Evolutionary conservation across 2,113 vertebrate species (phyloP).

Genomic region (Bufo bufo): DNA sequence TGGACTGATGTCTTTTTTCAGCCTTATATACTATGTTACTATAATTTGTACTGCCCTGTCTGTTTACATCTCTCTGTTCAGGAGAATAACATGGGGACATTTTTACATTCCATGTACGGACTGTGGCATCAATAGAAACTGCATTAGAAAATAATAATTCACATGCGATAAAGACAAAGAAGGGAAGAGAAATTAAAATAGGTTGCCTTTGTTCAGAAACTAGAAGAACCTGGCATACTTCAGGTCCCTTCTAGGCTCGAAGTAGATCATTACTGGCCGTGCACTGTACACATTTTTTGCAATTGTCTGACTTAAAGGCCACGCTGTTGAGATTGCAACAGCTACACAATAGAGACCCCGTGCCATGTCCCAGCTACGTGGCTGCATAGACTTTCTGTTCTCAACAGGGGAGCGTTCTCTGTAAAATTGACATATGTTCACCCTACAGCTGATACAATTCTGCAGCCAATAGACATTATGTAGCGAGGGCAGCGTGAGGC

Average conservation of each 20-base stretch:
- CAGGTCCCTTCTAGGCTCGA: background rate
- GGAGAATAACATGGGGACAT: background rate
- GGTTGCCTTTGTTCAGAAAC: background rate
- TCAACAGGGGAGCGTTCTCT: slow-evolving; percentile 14
- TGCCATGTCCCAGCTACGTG: background rate
- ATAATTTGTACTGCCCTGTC: background rate
- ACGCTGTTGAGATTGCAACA: background rate
- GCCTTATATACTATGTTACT: too few species aligned
- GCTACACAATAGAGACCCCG: slow-evolving; percentile 31
- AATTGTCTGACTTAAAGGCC: slow-evolving; percentile 1
- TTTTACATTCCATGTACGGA: background rate
- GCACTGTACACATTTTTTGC: background rate
- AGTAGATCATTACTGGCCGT: background rate
- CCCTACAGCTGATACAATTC: slow-evolving; percentile 45
- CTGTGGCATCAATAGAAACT: background rate
- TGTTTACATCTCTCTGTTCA: background rate
- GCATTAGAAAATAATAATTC: background rate
- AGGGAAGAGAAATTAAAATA: background rate
- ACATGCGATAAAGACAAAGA: background rate
- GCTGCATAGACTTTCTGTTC: slow-evolving; percentile 20
- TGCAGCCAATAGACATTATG: slow-evolving; percentile 43
- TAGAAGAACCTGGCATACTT: background rate
- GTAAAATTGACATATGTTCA: slow-evolving; percentile 42
- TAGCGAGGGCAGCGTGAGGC: slow-evolving; percentile 7
- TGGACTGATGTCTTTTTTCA: too few species aligned